These are phyloP conservation scores for Ophonus ardosiacus DNA, from an alignment of 2,888 invertebrate species.

Conservation along the genomic window DNA sequence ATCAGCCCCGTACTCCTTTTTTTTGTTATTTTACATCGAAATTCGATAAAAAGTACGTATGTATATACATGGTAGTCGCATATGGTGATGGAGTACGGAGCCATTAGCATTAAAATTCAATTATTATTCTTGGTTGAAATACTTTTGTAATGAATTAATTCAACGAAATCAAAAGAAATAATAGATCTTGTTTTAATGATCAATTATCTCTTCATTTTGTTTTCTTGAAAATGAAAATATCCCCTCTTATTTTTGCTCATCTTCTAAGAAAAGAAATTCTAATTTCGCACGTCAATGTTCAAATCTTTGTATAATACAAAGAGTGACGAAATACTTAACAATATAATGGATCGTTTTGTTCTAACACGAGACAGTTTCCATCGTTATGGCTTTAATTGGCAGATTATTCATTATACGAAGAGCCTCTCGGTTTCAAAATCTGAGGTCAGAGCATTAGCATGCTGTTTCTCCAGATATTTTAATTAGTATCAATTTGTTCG, in stretches of 20 bases:
- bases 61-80: no score
- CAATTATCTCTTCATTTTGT: not conserved
- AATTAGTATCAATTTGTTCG: slow-evolving; percentile 37
- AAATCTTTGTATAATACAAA: not conserved
- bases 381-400: slow-evolving; percentile 22
- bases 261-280: slow-evolving; percentile 11
- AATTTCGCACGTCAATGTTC: slow-evolving; percentile 8
- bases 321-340: slow-evolving; percentile 37
- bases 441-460: slow-evolving; percentile 26
- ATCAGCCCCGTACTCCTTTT: no score
- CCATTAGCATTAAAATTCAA: no score
- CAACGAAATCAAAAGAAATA: no score
- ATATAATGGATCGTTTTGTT: slow-evolving; percentile 46
- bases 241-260: not conserved
- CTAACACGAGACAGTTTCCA: slow-evolving; percentile 41
- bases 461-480: slow-evolving; percentile 30
- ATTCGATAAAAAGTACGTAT: no score
- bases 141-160: no score
- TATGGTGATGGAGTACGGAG: no score
- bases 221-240: not conserved
- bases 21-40: no score
- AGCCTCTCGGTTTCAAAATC: slow-evolving; percentile 31
- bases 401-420: slow-evolving; percentile 4
- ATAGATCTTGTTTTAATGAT: not conserved
- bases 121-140: no score